Conservation (phyloP, 30 jellyfish, hydroid and myxozoan genomes). For the Pseudorhiza aurosa region DNA sequence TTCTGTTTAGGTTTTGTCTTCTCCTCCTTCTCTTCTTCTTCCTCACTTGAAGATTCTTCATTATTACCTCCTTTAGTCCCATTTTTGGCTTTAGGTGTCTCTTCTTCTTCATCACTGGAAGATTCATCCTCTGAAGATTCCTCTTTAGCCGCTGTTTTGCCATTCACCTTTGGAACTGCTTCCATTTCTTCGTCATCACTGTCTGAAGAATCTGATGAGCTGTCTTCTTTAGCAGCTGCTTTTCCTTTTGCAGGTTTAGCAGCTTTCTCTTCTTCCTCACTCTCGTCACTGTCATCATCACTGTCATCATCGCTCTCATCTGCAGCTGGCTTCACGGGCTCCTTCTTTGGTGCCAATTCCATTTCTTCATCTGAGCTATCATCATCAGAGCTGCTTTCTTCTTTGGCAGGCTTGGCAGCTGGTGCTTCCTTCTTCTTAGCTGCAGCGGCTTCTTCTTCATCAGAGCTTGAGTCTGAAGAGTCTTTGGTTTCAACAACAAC, state of each 20-base stretch:
- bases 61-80: slow-evolving; percentile 17
- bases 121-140: slow-evolving; percentile 31
- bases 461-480: slow-evolving; percentile 30
- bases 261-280: slow-evolving; percentile 41
- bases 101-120: slow-evolving; percentile 38
- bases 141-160: background rate
- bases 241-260: slow-evolving; percentile 20
- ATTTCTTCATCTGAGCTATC: slow-evolving; percentile 69
- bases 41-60: slow-evolving; percentile 38
- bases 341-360: slow-evolving; percentile 13
- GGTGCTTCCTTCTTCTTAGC: slow-evolving; percentile 20
- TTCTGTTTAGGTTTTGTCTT: background rate
- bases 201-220: slow-evolving; percentile 47
- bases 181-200: slow-evolving; percentile 41
- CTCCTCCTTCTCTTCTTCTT: slow-evolving; percentile 55
- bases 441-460: slow-evolving; percentile 42
- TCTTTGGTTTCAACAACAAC: slow-evolving; percentile 19
- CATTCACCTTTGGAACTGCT: slow-evolving; percentile 18
- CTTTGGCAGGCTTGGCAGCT: background rate
- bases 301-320: background rate
- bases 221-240: slow-evolving; percentile 42
- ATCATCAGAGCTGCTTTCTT: slow-evolving; percentile 33
- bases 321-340: background rate
- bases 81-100: slow-evolving; percentile 29
- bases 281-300: slow-evolving; percentile 58